These are phyloP conservation scores for Anadara kagoshimensis DNA, from an alignment of 1,140 invertebrate species.

Conservation along the genomic window DNA sequence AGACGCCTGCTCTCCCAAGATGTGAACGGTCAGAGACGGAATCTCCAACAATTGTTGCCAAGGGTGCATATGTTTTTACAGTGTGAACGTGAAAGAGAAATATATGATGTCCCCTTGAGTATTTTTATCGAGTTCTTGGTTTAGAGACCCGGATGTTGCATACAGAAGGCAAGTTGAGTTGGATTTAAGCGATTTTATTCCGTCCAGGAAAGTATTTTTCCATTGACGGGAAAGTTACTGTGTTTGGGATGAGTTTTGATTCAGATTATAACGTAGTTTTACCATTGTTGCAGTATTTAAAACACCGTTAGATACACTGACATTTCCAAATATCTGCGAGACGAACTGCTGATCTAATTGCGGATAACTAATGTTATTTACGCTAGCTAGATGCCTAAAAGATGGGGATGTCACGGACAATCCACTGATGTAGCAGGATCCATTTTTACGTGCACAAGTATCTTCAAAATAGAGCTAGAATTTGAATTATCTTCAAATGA, in stretches of 20 bases:
- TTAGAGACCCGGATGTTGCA: conserved; percentile 34
- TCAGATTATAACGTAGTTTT: not conserved
- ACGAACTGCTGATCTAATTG: not conserved
- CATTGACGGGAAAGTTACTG: not conserved
- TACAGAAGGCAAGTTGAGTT: conserved; percentile 26
- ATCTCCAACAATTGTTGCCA: conserved; percentile 35
- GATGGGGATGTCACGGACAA: not conserved
- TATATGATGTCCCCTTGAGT: conserved; percentile 33
- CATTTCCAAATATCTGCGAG: not conserved
- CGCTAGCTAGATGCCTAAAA: not conserved
- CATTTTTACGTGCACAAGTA: not conserved
- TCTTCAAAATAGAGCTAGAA: not conserved
- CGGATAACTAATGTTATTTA: not conserved
- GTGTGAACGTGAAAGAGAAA: conserved; percentile 39
- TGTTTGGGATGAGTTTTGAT: not conserved
- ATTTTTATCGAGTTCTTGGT: conserved; percentile 41
- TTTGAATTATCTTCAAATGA: not conserved
- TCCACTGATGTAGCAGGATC: not conserved
- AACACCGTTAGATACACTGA: not conserved
- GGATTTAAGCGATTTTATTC: not conserved
- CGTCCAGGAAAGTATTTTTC: conserved; percentile 11
- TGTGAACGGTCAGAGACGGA: conserved; percentile 23
- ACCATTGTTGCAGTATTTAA: not conserved
- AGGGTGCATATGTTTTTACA: conserved; percentile 46
- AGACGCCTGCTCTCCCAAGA: conserved; percentile 75